These are phyloP conservation scores for Sepioteuthis lessoniana DNA, from an alignment of 2,888 invertebrate genomes.

Conservation along the genomic window DNA sequence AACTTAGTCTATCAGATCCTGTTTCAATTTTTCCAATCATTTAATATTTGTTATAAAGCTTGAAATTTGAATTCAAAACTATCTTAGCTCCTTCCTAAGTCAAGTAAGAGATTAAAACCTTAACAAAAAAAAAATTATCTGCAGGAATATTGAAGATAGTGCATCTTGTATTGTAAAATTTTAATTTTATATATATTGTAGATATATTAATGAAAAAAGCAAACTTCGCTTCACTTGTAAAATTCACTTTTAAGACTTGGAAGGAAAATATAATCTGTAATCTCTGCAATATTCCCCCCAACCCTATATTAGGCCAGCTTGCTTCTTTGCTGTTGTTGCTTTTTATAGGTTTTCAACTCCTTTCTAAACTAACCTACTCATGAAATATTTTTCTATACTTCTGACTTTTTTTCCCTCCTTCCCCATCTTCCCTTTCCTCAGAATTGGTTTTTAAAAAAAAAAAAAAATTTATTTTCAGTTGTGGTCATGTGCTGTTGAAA, in stretches of 20 bases:
- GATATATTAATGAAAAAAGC: too few species aligned
- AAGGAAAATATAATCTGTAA: too few species aligned
- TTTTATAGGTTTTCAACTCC: not conserved
- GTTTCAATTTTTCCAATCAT: not conserved
- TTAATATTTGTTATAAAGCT: not conserved
- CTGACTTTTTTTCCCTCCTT: not conserved
- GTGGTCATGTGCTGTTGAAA: not conserved
- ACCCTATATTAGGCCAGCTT: too few species aligned
- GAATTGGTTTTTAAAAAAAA: not conserved
- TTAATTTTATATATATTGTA: too few species aligned
- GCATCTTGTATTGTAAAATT: too few species aligned
- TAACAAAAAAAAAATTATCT: not conserved
- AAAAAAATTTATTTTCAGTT: not conserved
- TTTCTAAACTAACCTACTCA: not conserved
- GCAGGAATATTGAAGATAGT: not conserved
- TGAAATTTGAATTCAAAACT: not conserved
- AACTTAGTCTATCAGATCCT: not conserved
- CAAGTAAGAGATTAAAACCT: too few species aligned
- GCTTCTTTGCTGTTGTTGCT: too few species aligned
- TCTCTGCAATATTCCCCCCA: too few species aligned
- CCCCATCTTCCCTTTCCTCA: not conserved
- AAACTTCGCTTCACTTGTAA: too few species aligned
- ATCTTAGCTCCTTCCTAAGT: not conserved
- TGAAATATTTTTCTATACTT: not conserved
- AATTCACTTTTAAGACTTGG: too few species aligned